Percentiles rank a stretch among this genome's conserved stretches.
phyloP scores from a whole-genome alignment of 1,140 invertebrate species.

The Meteorus sp. region DNA sequence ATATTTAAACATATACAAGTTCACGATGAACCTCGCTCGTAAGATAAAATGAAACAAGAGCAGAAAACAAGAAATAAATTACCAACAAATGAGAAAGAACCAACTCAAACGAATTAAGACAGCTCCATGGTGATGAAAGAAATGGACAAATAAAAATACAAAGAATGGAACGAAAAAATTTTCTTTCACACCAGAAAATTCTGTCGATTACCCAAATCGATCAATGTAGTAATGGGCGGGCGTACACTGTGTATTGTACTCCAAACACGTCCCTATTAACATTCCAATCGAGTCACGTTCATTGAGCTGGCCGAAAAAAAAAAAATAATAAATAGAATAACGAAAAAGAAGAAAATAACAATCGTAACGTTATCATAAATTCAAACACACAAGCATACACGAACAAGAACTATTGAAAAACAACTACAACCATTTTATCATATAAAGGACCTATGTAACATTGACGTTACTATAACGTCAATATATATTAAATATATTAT shows the following conservation, averaged over 20 bases:
- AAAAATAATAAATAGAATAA: conserved; percentile 3
- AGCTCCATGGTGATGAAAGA: too few species aligned
- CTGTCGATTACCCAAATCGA: conserved; percentile 12
- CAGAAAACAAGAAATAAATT: not conserved
- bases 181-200: not conserved
- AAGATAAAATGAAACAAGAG: not conserved
- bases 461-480: conserved; percentile 23
- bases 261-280: conserved; percentile 27
- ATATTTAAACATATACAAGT: too few species aligned
- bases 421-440: too few species aligned
- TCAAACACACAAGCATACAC: conserved; percentile 20
- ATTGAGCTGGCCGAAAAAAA: conserved; percentile 23
- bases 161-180: conserved; percentile 3
- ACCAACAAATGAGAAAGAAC: not conserved
- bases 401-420: conserved; percentile 15
- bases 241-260: conserved; percentile 25
- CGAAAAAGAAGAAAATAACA: conserved; percentile 4
- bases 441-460: conserved; percentile 34
- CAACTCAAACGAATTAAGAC: too few species aligned
- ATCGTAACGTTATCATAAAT: conserved; percentile 25
- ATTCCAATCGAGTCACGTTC: conserved; percentile 30
- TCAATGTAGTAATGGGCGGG: conserved; percentile 24
- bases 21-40: not conserved
- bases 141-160: not conserved
- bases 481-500: conserved; percentile 18